A percentile compares a stretch with the other conserved stretches of the same genome.
These are phyloP conservation scores for Moxostoma hubbsi DNA, from an alignment of 2,797 vertebrate genomes.

Conservation along the genomic window DNA sequence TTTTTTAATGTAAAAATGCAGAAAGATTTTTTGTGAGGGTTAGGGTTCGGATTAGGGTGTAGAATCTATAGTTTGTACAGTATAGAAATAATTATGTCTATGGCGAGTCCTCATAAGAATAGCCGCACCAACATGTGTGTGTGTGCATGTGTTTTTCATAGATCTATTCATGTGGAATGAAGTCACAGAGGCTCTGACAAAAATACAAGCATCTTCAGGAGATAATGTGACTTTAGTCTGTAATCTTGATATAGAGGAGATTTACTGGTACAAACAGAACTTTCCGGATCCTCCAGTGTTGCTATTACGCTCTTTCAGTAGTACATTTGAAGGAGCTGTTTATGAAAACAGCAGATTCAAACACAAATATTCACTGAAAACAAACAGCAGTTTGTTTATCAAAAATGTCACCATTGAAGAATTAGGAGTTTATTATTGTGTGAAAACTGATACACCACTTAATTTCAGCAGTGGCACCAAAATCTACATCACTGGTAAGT, in stretches of 20 bases:
- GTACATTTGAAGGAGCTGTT: accelerated
- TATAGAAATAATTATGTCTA: no score
- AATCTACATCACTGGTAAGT: not conserved
- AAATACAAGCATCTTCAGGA: not conserved
- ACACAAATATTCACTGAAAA: not conserved
- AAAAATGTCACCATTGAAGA: not conserved
- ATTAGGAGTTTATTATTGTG: constrained; percentile 16
- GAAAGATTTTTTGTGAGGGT: no score
- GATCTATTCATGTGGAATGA: constrained; percentile 2
- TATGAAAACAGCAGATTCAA: not conserved
- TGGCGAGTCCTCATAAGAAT: no score
- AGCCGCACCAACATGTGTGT: not conserved
- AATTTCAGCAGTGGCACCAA: not conserved
- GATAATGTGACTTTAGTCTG: constrained; percentile 10
- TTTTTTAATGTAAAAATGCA: no score
- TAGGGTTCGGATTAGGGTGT: no score
- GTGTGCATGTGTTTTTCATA: not conserved
- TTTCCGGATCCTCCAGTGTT: not conserved
- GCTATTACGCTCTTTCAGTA: not conserved
- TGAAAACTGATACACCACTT: not conserved
- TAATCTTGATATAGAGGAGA: not conserved
- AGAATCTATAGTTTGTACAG: no score
- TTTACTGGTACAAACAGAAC: not conserved
- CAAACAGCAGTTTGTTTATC: not conserved
- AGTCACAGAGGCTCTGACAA: not conserved